These are phyloP conservation scores for Urechis unicinctus DNA, from an alignment of 2,888 invertebrate genomes.

Conservation along the genomic window DNA sequence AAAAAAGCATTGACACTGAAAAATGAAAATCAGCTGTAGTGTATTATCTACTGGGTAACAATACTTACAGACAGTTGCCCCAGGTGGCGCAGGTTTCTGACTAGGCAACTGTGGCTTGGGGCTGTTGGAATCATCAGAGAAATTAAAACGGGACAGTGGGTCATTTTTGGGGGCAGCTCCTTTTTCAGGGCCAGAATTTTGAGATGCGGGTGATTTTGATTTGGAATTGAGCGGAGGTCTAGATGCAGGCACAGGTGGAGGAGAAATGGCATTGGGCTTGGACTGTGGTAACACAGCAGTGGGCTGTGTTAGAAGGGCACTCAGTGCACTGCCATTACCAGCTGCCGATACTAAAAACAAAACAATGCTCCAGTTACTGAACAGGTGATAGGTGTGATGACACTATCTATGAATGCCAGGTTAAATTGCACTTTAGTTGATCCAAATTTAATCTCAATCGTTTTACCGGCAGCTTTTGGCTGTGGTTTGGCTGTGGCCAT, in stretches of 20 bases:
- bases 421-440: too few species aligned
- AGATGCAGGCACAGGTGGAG: constrained; percentile 6
- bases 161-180: neutral
- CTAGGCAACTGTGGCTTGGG: constrained; percentile 27
- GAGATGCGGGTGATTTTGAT: constrained; percentile 5
- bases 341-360: neutral
- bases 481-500: constrained; percentile 42
- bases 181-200: neutral
- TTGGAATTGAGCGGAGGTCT: constrained; percentile 4
- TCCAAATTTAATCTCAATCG: too few species aligned
- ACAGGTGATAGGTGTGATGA: too few species aligned
- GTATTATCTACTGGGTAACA: neutral
- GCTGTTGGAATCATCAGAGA: constrained; percentile 37
- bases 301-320: constrained; percentile 14
- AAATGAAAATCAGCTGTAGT: neutral
- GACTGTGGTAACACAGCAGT: neutral
- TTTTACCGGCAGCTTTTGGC: constrained; percentile 30
- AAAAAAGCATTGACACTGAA: too few species aligned
- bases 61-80: constrained; percentile 42
- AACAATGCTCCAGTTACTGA: too few species aligned
- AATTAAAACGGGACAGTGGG: neutral
- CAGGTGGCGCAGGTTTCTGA: constrained; percentile 38
- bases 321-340: constrained; percentile 8
- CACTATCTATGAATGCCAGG: too few species aligned
- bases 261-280: neutral